phyloP scores from a whole-genome alignment of 2,888 invertebrate genomes.

The Philopedon plagiatum region DNA sequence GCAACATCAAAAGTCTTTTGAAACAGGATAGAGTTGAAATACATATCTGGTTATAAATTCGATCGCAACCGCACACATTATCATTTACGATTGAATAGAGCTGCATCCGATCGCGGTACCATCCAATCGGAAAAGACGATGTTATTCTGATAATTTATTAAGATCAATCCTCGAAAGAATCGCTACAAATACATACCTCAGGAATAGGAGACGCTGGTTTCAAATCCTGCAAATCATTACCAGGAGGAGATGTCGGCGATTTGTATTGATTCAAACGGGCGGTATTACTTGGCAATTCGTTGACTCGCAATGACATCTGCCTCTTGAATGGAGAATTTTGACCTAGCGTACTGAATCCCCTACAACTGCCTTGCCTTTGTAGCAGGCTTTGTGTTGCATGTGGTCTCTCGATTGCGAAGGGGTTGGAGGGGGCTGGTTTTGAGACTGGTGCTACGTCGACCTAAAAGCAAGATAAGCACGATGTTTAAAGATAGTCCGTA shows the following conservation, averaged over 20 bases:
- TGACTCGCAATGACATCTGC: conserved; percentile 94
- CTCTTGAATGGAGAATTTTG: conserved; percentile 95
- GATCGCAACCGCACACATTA: too few species aligned
- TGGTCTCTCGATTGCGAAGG: conserved; percentile 94
- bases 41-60: too few species aligned
- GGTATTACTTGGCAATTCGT: conserved; percentile 95
- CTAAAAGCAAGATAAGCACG: conserved; percentile 22
- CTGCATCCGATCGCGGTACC: too few species aligned
- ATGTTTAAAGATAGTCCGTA: too few species aligned
- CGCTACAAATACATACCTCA: conserved; percentile 70
- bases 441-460: conserved; percentile 48
- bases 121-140: too few species aligned
- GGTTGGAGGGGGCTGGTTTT: conserved; percentile 81
- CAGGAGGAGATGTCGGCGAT: conserved; percentile 59
- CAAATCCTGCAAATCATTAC: conserved; percentile 54
- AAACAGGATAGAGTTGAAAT: too few species aligned
- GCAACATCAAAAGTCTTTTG: too few species aligned
- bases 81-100: too few species aligned
- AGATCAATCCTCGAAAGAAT: too few species aligned
- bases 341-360: conserved; percentile 85
- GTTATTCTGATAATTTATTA: too few species aligned
- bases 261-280: conserved; percentile 78
- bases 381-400: conserved; percentile 96
- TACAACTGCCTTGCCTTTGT: conserved; percentile 95
- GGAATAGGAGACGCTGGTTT: conserved; percentile 83